phyloP scores from a whole-genome alignment of 1,140 invertebrate species.

The Caligus rogercresseyi region DNA sequence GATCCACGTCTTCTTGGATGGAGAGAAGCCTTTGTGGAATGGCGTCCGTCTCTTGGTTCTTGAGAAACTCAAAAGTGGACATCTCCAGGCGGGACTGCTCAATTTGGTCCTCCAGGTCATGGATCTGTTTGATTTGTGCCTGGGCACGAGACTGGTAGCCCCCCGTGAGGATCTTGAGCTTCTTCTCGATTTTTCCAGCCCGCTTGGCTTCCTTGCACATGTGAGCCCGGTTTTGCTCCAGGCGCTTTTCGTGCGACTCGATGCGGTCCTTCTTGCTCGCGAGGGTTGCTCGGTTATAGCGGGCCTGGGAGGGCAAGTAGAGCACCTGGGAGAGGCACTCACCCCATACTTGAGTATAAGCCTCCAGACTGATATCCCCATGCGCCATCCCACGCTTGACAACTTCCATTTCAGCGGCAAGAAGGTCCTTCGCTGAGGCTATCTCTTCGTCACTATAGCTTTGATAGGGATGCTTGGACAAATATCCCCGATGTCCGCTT shows the following conservation, averaged over 20 bases:
- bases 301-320: conserved; percentile 65
- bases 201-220: conserved; percentile 90
- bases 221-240: conserved; percentile 78
- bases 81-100: conserved; percentile 72
- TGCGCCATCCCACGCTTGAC: conserved; percentile 86
- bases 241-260: conserved; percentile 73
- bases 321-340: conserved; percentile 76
- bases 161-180: conserved; percentile 77
- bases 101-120: conserved; percentile 69
- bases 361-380: conserved; percentile 72
- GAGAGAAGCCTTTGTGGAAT: conserved; percentile 72
- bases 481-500: conserved; percentile 51
- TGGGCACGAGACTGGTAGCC: conserved; percentile 68
- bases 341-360: conserved; percentile 70
- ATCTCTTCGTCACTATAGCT: conserved; percentile 51
- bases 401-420: conserved; percentile 65
- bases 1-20: conserved; percentile 73
- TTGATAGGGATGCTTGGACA: conserved; percentile 69
- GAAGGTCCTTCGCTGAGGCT: conserved; percentile 38
- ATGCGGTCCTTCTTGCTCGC: conserved; percentile 88
- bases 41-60: conserved; percentile 72
- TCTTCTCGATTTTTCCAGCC: conserved; percentile 94
- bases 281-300: conserved; percentile 80
- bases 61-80: conserved; percentile 77
- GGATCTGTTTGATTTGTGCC: conserved; percentile 69